A percentile compares a stretch with the other conserved stretches of the same genome.
Conservation (phyloP, 2,113 vertebrate genomes). For the Pogona vitticeps region DNA sequence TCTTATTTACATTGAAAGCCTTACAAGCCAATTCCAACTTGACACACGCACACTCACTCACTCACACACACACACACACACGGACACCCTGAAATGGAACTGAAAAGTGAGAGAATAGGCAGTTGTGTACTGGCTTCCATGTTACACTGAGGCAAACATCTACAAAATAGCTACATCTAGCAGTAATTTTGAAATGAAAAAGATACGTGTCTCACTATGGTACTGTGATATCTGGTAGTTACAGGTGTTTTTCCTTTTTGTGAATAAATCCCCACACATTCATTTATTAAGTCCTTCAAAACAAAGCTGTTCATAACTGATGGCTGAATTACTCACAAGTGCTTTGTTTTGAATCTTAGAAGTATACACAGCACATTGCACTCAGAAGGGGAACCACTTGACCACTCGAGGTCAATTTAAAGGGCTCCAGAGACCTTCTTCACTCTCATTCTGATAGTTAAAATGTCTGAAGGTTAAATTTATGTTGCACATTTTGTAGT, state of each 20-base stretch:
- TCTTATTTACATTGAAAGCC: too few relatives aligned
- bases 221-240: background rate
- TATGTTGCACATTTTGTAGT: constrained; percentile 48
- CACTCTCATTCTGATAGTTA: constrained; percentile 28
- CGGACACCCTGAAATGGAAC: too few relatives aligned
- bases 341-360: background rate
- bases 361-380: background rate
- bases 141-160: background rate
- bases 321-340: background rate
- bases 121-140: background rate
- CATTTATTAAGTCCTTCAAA: background rate
- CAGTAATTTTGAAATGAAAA: background rate
- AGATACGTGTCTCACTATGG: background rate
- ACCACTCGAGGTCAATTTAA: constrained; percentile 27
- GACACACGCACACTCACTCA: too few relatives aligned
- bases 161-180: background rate
- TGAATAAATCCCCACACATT: background rate
- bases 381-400: constrained; percentile 25
- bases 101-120: background rate
- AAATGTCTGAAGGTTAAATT: constrained; percentile 48
- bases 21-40: too few relatives aligned
- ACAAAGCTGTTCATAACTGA: background rate
- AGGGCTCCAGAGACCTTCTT: constrained; percentile 30
- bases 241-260: background rate
- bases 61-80: too few relatives aligned